These are phyloP conservation scores for Sussaba pulchella DNA, from an alignment of 2,888 invertebrate species.

Conservation along the genomic window DNA sequence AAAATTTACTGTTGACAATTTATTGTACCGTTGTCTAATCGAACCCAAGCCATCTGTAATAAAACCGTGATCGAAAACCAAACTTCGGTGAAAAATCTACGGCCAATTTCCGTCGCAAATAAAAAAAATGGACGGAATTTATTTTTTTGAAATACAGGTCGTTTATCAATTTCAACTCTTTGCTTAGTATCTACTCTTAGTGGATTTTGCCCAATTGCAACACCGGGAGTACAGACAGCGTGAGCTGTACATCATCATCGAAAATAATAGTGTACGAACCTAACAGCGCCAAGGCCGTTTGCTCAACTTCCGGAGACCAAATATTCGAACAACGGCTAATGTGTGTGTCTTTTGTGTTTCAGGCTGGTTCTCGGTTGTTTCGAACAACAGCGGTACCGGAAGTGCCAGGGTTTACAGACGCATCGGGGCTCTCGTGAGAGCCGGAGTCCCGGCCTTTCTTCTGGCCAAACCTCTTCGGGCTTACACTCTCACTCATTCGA, in stretches of 20 bases:
- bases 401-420: conserved; percentile 81
- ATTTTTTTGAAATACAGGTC: no score
- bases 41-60: no score
- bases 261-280: conserved; percentile 7
- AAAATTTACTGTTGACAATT: no score
- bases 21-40: no score
- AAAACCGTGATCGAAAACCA: no score
- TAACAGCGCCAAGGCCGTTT: conserved; percentile 22
- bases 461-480: conserved; percentile 81
- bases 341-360: conserved; percentile 65
- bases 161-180: no score
- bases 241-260: conserved; percentile 30
- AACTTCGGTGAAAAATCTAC: no score
- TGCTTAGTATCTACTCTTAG: conserved; percentile 44
- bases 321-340: conserved; percentile 33
- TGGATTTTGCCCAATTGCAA: conserved; percentile 38
- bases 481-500: conserved; percentile 81
- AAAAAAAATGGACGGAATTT: no score
- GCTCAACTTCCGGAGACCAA: conserved; percentile 48
- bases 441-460: conserved; percentile 81
- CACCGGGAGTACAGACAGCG: not conserved
- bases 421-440: conserved; percentile 81
- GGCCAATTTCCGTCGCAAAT: no score
- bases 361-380: conserved; percentile 83
- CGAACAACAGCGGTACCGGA: conserved; percentile 81